Conservation (phyloP, 2,888 invertebrate genomes). For the Dryomyza anilis region DNA sequence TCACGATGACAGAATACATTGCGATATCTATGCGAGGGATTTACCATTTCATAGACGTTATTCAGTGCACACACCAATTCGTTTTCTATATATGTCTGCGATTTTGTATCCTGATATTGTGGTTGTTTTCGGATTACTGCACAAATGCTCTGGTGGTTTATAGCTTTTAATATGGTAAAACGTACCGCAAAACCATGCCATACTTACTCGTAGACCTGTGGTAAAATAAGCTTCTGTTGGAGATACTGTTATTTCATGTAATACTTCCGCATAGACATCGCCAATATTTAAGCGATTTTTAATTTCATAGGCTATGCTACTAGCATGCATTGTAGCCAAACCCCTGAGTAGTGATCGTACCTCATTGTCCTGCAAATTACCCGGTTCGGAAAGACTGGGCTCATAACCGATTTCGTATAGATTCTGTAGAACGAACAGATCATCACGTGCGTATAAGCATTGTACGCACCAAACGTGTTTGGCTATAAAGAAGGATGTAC, state of each 20-base stretch:
- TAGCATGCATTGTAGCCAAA: slow-evolving; percentile 59
- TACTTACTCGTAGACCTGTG: slow-evolving; percentile 42
- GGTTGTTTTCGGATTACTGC: slow-evolving; percentile 44
- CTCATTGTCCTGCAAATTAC: slow-evolving; percentile 39
- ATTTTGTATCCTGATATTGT: slow-evolving; percentile 35
- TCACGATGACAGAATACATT: slow-evolving; percentile 63
- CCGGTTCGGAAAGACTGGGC: slow-evolving; percentile 8
- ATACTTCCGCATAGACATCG: slow-evolving; percentile 29
- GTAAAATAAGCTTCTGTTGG: slow-evolving; percentile 48
- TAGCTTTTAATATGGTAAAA: neutral
- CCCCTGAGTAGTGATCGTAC: slow-evolving; percentile 51
- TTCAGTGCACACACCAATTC: slow-evolving; percentile 45
- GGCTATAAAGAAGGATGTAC: too few relatives aligned
- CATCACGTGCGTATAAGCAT: slow-evolving; percentile 50
- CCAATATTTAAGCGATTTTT: slow-evolving; percentile 39
- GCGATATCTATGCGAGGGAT: slow-evolving; percentile 53
- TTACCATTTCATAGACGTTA: slow-evolving; percentile 48
- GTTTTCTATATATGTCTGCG: slow-evolving; percentile 44
- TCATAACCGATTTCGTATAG: slow-evolving; percentile 42
- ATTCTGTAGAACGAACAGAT: slow-evolving; percentile 60
- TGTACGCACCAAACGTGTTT: slow-evolving; percentile 46
- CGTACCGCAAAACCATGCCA: neutral
- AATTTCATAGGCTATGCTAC: slow-evolving; percentile 58
- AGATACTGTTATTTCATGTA: slow-evolving; percentile 48
- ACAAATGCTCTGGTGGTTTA: slow-evolving; percentile 33